A percentile compares a stretch with the other conserved stretches of the same genome.
Conservation (phyloP, 1,140 invertebrate species). For the Papilio glaucus region DNA sequence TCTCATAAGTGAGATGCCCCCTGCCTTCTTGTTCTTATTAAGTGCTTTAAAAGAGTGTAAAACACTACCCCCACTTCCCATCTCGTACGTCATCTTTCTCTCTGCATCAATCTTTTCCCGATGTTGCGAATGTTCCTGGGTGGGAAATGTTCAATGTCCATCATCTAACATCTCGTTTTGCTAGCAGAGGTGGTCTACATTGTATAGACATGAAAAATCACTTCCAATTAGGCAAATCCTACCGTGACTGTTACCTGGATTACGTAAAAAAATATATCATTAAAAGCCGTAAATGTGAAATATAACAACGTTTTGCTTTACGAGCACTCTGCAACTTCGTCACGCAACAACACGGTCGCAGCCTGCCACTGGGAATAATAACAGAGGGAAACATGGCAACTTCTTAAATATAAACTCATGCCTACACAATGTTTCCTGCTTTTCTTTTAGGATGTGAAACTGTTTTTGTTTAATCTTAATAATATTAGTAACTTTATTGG, state of each 20-base stretch:
- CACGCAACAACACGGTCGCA: slow-evolving; percentile 16
- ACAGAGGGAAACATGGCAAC: slow-evolving; percentile 15
- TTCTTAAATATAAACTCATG: slow-evolving; percentile 20
- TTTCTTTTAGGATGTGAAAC: slow-evolving; percentile 24
- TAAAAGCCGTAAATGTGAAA: slow-evolving; percentile 13
- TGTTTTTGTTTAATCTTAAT: background rate
- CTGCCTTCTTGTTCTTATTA: no score
- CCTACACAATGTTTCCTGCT: slow-evolving; percentile 7
- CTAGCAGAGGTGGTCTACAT: no score
- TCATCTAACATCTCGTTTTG: no score
- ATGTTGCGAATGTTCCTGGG: no score
- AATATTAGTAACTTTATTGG: background rate
- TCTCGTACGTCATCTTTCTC: no score
- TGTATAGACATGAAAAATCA: background rate
- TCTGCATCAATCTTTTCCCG: no score
- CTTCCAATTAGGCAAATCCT: background rate
- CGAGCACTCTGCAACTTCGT: slow-evolving; percentile 9
- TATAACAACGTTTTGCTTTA: slow-evolving; percentile 20
- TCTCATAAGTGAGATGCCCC: no score
- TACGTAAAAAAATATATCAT: slow-evolving; percentile 3
- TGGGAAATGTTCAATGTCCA: no score
- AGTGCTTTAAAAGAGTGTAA: no score
- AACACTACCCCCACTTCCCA: no score
- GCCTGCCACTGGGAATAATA: slow-evolving; percentile 27
- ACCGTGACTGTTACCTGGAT: background rate